Percentiles rank a stretch among this genome's conserved stretches.
Evolutionary conservation across 2,888 invertebrate species (phyloP).

Genomic region (Erpobdella octoculata): DNA sequence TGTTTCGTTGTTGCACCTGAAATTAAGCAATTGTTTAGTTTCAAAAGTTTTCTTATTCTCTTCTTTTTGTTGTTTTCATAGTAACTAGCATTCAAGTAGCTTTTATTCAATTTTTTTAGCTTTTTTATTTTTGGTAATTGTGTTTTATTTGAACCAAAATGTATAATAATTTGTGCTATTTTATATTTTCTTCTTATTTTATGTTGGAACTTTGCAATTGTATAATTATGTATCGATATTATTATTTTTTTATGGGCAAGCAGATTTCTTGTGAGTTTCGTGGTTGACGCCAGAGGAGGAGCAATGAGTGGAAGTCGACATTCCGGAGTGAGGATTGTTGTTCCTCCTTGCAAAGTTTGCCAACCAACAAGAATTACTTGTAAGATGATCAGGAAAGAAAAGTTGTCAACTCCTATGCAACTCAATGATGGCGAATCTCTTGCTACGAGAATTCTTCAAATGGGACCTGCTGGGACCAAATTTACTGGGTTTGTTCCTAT

Average conservation of each 20-base stretch:
- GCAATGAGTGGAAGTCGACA: slow-evolving; percentile 78
- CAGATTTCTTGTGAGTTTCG: slow-evolving; percentile 97
- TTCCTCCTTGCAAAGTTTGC: slow-evolving; percentile 89
- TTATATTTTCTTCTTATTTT: background rate
- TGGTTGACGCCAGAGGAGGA: slow-evolving; percentile 97
- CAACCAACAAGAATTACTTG: slow-evolving; percentile 96
- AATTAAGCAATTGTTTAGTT: too few relatives aligned
- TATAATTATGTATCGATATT: too few relatives aligned
- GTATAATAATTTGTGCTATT: too few relatives aligned
- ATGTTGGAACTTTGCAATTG: background rate
- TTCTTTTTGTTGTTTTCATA: too few relatives aligned
- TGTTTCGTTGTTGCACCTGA: too few relatives aligned
- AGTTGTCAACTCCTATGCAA: slow-evolving; percentile 87
- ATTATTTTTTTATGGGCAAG: slow-evolving; percentile 22
- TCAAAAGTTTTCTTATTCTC: too few relatives aligned
- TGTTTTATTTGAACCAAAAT: too few relatives aligned
- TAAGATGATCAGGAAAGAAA: slow-evolving; percentile 74
- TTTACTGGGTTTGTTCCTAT: slow-evolving; percentile 73
- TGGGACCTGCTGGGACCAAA: slow-evolving; percentile 92
- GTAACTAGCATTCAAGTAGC: too few relatives aligned
- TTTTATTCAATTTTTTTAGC: too few relatives aligned
- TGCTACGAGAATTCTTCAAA: slow-evolving; percentile 86
- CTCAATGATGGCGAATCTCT: slow-evolving; percentile 97
- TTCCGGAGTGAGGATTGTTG: slow-evolving; percentile 92
- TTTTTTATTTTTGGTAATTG: too few relatives aligned